Conservation (phyloP, 2,888 invertebrate species). For the Drosophila borborema region DNA sequence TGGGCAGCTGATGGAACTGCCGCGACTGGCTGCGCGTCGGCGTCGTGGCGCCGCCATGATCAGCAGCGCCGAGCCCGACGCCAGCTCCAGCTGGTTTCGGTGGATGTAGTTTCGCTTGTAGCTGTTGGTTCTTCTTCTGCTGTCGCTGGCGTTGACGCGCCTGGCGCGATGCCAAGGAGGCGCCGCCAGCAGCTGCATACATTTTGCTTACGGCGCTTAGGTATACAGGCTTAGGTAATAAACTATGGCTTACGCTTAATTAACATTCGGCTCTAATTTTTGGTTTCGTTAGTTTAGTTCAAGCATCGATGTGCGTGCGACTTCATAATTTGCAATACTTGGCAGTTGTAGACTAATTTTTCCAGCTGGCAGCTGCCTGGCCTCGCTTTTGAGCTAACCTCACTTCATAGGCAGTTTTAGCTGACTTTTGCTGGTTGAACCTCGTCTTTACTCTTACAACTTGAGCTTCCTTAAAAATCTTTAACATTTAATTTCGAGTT, state of each 20-base stretch:
- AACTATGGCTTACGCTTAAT: conserved; percentile 34
- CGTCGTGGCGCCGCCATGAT: conserved; percentile 79
- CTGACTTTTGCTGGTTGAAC: background rate
- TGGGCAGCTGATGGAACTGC: conserved; percentile 87
- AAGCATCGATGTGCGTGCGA: conserved; percentile 11
- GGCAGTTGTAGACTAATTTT: conserved; percentile 4
- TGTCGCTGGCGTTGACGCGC: conserved; percentile 88
- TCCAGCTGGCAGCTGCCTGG: background rate
- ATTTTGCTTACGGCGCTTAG: conserved; percentile 84
- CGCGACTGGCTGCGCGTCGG: conserved; percentile 84
- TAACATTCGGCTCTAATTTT: conserved; percentile 37
- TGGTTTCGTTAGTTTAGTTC: conserved; percentile 2
- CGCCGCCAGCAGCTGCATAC: conserved; percentile 96
- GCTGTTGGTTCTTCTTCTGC: conserved; percentile 85
- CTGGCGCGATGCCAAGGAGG: conserved; percentile 93
- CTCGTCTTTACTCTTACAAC: background rate
- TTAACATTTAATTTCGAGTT: background rate
- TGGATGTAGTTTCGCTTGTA: conserved; percentile 86
- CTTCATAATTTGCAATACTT: conserved; percentile 11
- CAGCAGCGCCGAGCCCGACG: conserved; percentile 46
- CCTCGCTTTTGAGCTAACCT: conserved; percentile 1
- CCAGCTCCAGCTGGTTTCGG: conserved; percentile 81
- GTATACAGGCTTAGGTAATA: conserved; percentile 36
- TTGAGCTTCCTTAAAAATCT: background rate
- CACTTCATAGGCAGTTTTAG: background rate